phyloP scores from a whole-genome alignment of 2,888 invertebrate genomes.

The Tenthredo notha region DNA sequence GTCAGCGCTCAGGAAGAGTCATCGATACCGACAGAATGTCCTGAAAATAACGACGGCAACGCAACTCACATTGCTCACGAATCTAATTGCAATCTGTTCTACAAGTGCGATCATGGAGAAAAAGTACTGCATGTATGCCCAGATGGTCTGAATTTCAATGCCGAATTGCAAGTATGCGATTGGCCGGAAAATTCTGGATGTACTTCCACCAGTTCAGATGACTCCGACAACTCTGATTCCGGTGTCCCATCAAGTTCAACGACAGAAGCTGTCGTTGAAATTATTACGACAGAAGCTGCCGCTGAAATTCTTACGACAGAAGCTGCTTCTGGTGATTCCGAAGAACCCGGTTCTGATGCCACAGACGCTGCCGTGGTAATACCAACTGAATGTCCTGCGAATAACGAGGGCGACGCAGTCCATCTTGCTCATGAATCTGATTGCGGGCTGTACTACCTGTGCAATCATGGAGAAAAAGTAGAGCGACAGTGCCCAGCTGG shows the following conservation, averaged over 20 bases:
- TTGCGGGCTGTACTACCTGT: slow-evolving; percentile 62
- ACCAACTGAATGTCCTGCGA: slow-evolving; percentile 54
- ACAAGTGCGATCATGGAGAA: slow-evolving; percentile 61
- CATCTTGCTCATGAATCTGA: slow-evolving; percentile 61
- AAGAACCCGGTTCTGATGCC: background rate
- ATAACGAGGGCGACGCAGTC: slow-evolving; percentile 1
- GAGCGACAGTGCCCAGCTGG: slow-evolving; percentile 58
- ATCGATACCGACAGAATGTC: slow-evolving; percentile 54
- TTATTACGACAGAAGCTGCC: background rate
- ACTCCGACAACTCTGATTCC: background rate
- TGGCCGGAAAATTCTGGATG: background rate
- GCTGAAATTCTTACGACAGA: too few species aligned
- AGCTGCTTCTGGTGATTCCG: background rate
- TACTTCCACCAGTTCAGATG: background rate
- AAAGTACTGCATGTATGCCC: slow-evolving; percentile 13
- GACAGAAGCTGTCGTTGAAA: background rate
- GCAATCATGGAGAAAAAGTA: slow-evolving; percentile 54
- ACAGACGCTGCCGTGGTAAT: background rate
- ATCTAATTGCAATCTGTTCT: slow-evolving; percentile 60
- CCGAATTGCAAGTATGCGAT: background rate
- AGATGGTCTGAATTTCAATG: slow-evolving; percentile 58
- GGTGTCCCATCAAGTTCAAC: background rate
- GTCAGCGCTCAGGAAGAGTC: slow-evolving; percentile 34
- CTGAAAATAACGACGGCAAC: background rate
- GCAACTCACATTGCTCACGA: slow-evolving; percentile 15